A percentile compares a stretch with the other conserved stretches of the same genome.
phyloP scores from a whole-genome alignment of 2,888 invertebrate genomes.

The Hemicrepidius hirtus region DNA sequence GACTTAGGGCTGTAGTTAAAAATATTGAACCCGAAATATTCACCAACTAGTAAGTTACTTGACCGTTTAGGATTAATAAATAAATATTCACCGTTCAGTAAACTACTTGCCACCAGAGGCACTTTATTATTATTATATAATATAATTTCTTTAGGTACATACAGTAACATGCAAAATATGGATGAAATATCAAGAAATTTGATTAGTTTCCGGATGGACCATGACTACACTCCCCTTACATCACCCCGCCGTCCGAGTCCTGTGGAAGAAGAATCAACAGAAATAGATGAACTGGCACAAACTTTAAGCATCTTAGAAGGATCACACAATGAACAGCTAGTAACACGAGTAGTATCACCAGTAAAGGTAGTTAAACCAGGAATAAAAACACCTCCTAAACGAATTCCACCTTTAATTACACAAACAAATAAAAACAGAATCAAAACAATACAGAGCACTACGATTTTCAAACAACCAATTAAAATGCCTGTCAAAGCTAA shows the following conservation, averaged over 20 bases:
- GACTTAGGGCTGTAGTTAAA: too few relatives aligned
- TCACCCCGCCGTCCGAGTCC: constrained; percentile 76
- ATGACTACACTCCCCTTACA: constrained; percentile 85
- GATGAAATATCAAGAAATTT: constrained; percentile 70
- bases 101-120: too few relatives aligned
- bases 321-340: constrained; percentile 47
- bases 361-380: constrained; percentile 35
- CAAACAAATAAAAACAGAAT: constrained; percentile 38
- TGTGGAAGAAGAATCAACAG: constrained; percentile 59
- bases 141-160: neutral
- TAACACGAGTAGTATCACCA: constrained; percentile 40
- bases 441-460: constrained; percentile 1
- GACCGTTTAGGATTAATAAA: too few relatives aligned
- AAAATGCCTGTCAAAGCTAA: constrained; percentile 42
- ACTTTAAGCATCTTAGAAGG: constrained; percentile 69
- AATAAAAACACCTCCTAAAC: constrained; percentile 45
- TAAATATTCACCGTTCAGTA: too few relatives aligned
- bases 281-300: constrained; percentile 68
- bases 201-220: constrained; percentile 83
- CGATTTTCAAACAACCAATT: constrained; percentile 50
- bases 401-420: constrained; percentile 25
- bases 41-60: too few relatives aligned
- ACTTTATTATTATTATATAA: too few relatives aligned
- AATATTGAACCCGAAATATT: too few relatives aligned
- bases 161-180: constrained; percentile 67